Evolutionary conservation across 1,140 invertebrate genomes (phyloP), one percentile per base, ranked within the genome.

Genomic region (Sitobion miscanthi): DNA sequence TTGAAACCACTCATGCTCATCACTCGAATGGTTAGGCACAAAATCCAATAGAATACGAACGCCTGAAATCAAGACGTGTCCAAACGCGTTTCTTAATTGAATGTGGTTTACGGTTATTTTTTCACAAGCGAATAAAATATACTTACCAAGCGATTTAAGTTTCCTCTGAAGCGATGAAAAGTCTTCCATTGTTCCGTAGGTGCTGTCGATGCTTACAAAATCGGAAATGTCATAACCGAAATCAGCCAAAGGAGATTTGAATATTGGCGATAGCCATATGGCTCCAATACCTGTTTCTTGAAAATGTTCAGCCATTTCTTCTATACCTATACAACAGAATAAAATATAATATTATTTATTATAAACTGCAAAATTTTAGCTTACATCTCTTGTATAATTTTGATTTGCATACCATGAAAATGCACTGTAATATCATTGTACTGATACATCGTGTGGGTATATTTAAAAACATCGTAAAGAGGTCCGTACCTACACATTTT

Each of bases 1-100:
- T 35, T 95, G 93, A 94, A 98, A 98, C 98, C 98, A 98, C 89
- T 96, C 95, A 94, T 98, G 97, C 93, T 97, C 95, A 94, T 97
- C 96, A 94, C 97, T 98, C 0, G 97, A 97, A 95, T 98, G 97
- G 95, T 98, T 98, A 6, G 98, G 98, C 30, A 98, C 97, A 94
- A 98, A 97, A 95, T 99, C 98, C 95, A 98, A 95, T 30, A 99
- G 95, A 6, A 98, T 95, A 95, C 97, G 97, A 54, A 98, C 96
- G 91, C 96, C 97, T 97, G 94, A 94, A 94, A 85, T 52, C 14
- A 20, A 17, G 38, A 38, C 38, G 62, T 77, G 14, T 0, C 14
- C 14, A 77, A 69, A 77, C 30, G 30, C 5, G 30, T 5, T 77
- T 77, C 14, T n/a, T 17, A 9, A 52, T 23, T 35, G 45, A 23